Conservation (phyloP, 23 tunicate species). For the Styela plicata region DNA sequence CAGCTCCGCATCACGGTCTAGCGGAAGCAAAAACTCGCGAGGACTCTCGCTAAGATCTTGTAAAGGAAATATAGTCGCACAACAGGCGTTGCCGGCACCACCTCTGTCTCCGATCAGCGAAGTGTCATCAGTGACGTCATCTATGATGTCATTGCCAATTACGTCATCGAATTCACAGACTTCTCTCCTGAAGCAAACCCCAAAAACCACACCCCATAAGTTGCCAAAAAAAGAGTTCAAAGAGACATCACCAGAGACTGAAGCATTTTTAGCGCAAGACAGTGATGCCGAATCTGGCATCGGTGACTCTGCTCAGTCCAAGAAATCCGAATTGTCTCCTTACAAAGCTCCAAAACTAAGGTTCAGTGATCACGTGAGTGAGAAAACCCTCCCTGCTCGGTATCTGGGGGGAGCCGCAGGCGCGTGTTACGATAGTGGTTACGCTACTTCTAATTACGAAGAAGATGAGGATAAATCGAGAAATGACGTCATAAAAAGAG, state of each 20-base stretch:
- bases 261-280: not conserved
- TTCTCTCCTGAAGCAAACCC: slow-evolving; percentile 12
- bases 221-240: not conserved
- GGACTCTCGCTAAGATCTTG: slow-evolving; percentile 7
- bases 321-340: not conserved
- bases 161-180: slow-evolving; percentile 32
- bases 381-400: slow-evolving; percentile 4
- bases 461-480: slow-evolving; percentile 7
- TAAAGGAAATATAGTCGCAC: not conserved
- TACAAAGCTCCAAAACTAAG: not conserved
- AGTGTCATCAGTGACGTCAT: slow-evolving; percentile 24
- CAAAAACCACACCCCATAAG: not conserved
- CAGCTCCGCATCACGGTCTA: not conserved
- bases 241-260: not conserved
- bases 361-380: not conserved
- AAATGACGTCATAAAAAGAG: not conserved
- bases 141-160: slow-evolving; percentile 22
- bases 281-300: slow-evolving; percentile 25
- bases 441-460: slow-evolving; percentile 33
- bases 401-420: slow-evolving; percentile 3
- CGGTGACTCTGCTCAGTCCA: not conserved
- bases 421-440: slow-evolving; percentile 32
- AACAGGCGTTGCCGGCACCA: slow-evolving; percentile 18
- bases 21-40: slow-evolving; percentile 20
- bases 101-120: slow-evolving; percentile 33